Conservation (phyloP, 2,888 invertebrate species). For the Theretra japonica region DNA sequence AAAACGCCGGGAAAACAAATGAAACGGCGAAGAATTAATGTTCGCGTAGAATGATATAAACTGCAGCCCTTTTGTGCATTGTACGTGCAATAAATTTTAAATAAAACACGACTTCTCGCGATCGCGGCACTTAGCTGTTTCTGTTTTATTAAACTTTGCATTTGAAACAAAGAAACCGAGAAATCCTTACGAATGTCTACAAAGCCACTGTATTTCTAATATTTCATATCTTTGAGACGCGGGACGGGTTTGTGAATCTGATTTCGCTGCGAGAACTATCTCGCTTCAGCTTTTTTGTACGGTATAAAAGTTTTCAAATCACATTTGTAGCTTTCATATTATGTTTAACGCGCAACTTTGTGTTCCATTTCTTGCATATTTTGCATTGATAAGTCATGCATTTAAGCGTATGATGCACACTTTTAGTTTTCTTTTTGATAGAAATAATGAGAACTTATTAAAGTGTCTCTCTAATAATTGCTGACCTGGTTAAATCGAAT, state of each 20-base stretch:
- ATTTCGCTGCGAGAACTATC: not conserved
- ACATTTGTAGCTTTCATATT: not conserved
- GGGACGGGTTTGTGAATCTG: not conserved
- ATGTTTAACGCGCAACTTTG: no score
- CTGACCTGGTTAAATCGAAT: no score
- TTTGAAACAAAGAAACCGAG: slow-evolving; percentile 19
- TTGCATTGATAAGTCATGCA: no score
- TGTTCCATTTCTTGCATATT: no score
- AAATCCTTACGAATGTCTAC: slow-evolving; percentile 5
- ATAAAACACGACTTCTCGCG: slow-evolving; percentile 42
- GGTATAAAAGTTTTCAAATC: not conserved
- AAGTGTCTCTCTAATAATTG: no score
- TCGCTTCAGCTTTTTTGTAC: not conserved
- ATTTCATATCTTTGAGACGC: slow-evolving; percentile 10
- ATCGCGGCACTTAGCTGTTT: slow-evolving; percentile 35
- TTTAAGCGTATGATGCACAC: no score
- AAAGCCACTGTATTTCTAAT: slow-evolving; percentile 18
- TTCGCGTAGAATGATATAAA: slow-evolving; percentile 37
- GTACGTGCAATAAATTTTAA: slow-evolving; percentile 49
- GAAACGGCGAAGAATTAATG: not conserved
- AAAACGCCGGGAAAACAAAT: slow-evolving; percentile 39
- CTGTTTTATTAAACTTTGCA: slow-evolving; percentile 38
- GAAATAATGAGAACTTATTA: no score
- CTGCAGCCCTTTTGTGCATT: slow-evolving; percentile 43
- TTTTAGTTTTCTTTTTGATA: no score